Base-by-base conservation (phyloP, 2,888 invertebrate species). In the Athrips mouffetella region DNA sequence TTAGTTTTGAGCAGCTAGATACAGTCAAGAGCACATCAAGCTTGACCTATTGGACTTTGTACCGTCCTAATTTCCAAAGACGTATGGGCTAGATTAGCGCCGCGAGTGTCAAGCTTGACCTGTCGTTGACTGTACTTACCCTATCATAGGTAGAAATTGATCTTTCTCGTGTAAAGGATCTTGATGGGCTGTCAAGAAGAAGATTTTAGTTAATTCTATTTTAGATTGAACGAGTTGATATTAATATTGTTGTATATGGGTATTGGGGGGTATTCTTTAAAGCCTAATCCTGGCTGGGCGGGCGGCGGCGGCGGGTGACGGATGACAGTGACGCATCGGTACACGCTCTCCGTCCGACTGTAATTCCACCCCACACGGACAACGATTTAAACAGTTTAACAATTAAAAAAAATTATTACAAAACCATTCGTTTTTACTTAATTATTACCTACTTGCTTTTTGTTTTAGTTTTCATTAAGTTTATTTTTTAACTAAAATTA, bases 251-350 rank as follows among this genome's bases (percentile, higher is more conserved):
- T 55, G 63, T 60, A 66, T 73, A 75, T 68, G 65, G 66, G 60
- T 52, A n/a, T n/a, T n/a, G n/a, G 50, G 68, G 73, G 76, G 77
- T 82, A 82, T 81, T 80, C 78, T 84, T 85, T 77, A 75, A 82
- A 83, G 64, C 65, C 70, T 86, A 87, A 87, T 85, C 86, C 86
- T 60, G 66, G 62, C 64, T 61, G 65, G 67, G 71, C 70, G 70
- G 73, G 67, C 80, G 74, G 79, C 61, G 74, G 80, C 62, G 31
- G 16, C n/a, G 18, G 35, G 35, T 13, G 15, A 4, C 62, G 78
- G 63, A 65, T 89, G 89, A 89, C 89, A 88, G 84, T 89, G 89
- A 89, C 89, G 86, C 87, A 89, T 89, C 79, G 87, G 80, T 88
- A 88, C 89, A 89, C 62, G 87, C 71, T 55, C 79, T 78, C 76